These are phyloP conservation scores for Amphibalanus amphitrite DNA, from an alignment of 1,140 invertebrate genomes.

Conservation along the genomic window DNA sequence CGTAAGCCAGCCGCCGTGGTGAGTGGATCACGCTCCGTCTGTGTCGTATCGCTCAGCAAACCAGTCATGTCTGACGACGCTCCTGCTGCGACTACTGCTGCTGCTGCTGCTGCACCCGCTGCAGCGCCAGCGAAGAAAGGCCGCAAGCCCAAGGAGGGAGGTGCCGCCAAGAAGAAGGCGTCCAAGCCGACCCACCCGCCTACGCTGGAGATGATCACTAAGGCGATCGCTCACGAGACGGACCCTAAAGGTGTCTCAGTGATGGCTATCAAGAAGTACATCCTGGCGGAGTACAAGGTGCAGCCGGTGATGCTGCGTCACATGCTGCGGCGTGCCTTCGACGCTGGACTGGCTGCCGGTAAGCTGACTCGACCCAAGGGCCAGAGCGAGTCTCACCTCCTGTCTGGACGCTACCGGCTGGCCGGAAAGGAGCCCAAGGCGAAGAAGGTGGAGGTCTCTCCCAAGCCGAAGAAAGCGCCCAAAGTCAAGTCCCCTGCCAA, in stretches of 20 bases:
- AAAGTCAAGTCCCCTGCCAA: neutral
- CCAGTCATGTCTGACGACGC: too few species aligned
- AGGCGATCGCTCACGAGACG: conserved; percentile 11
- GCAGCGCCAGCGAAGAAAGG: neutral
- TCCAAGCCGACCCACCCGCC: conserved; percentile 11
- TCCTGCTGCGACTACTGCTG: too few species aligned
- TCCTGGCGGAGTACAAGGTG: conserved; percentile 11
- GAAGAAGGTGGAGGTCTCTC: too few species aligned
- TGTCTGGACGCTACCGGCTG: conserved; percentile 7
- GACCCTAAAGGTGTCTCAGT: conserved; percentile 12
- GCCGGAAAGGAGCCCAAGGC: neutral
- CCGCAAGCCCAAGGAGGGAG: too few species aligned
- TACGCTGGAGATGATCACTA: conserved; percentile 14
- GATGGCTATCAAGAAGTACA: conserved; percentile 12
- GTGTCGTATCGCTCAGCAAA: too few species aligned
- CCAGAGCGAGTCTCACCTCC: conserved; percentile 4
- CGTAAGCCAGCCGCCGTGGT: too few species aligned
- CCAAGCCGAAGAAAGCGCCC: neutral
- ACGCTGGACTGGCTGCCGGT: conserved; percentile 10
- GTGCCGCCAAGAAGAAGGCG: too few species aligned
- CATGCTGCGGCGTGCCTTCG: conserved; percentile 13
- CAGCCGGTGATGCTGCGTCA: conserved; percentile 13
- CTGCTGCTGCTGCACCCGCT: too few species aligned
- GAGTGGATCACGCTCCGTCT: too few species aligned
- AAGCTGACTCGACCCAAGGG: conserved; percentile 10